phyloP scores from a whole-genome alignment of 2,113 vertebrate species.

The Malurus elegans region DNA sequence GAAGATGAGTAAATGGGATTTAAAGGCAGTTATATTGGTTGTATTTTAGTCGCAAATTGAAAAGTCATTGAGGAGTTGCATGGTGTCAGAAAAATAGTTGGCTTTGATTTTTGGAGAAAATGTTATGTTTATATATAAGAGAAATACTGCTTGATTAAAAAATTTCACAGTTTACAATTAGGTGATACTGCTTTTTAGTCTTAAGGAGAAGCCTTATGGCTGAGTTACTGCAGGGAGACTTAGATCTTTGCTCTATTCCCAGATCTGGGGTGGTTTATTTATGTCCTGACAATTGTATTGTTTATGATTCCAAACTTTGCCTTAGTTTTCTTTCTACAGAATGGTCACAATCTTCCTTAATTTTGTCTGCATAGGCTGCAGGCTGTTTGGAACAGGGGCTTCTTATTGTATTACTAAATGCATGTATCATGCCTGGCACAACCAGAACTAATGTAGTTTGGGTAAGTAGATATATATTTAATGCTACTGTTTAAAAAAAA shows the following conservation, averaged over 20 bases:
- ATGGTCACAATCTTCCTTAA: background rate
- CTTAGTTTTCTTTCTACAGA: background rate
- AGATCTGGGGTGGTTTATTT: background rate
- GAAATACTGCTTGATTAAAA: background rate
- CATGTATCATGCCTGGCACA: background rate
- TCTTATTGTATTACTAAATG: background rate
- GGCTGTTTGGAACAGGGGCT: background rate
- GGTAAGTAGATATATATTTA: background rate
- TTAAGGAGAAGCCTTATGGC: background rate
- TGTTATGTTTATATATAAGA: background rate
- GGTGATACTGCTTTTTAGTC: background rate
- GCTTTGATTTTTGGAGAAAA: background rate
- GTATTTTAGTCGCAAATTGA: background rate
- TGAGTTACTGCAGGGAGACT: background rate
- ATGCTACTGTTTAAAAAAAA: background rate
- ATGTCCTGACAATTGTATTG: background rate
- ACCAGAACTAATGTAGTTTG: constrained; percentile 6
- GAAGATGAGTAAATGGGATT: background rate
- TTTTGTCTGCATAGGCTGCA: background rate
- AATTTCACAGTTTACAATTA: background rate
- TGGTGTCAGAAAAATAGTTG: background rate
- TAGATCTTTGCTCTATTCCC: background rate
- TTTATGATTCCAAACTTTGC: background rate
- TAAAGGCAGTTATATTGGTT: background rate
- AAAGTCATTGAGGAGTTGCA: background rate